Evolutionary conservation across 2,113 vertebrate species (phyloP).

Genomic region (Hippocampus barbouri): DNA sequence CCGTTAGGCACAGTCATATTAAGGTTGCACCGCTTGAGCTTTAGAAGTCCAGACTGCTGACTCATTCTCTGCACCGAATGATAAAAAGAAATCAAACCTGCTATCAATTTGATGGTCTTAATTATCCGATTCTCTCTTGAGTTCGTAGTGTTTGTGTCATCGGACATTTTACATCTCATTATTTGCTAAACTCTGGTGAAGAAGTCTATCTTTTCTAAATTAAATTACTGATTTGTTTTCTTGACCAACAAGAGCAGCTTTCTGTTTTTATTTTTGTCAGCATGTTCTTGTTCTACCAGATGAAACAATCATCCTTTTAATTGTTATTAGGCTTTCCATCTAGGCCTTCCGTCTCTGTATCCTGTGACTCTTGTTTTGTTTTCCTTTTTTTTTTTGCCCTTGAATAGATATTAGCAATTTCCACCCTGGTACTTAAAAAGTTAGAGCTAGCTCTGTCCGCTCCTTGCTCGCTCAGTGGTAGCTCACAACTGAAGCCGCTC

Average conservation of each 20-base stretch:
- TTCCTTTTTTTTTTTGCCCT: slow-evolving; percentile 5
- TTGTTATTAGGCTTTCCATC: slow-evolving; percentile 17
- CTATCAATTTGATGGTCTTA: slow-evolving; percentile 1
- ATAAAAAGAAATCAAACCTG: slow-evolving; percentile 4
- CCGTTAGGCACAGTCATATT: slow-evolving; percentile 54
- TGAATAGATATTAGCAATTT: slow-evolving; percentile 18
- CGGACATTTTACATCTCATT: not conserved
- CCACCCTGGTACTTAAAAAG: slow-evolving; percentile 39
- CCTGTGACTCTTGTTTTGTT: slow-evolving; percentile 20
- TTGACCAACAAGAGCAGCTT: not conserved
- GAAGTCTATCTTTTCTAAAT: not conserved
- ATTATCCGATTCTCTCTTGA: slow-evolving; percentile 5
- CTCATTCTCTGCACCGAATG: slow-evolving; percentile 26
- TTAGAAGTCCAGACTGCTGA: slow-evolving; percentile 31
- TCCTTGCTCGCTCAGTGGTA: slow-evolving; percentile 8
- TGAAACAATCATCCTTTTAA: slow-evolving; percentile 3
- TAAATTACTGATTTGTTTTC: not conserved
- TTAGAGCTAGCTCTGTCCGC: slow-evolving; percentile 27
- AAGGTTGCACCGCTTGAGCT: slow-evolving; percentile 23
- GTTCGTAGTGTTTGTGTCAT: not conserved
- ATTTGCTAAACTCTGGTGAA: not conserved
- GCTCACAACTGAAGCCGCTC: slow-evolving; percentile 6
- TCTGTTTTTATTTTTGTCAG: not conserved
- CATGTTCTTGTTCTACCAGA: not conserved
- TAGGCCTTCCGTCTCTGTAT: slow-evolving; percentile 1